Percentiles rank a stretch among this genome's conserved stretches.
Conservation (phyloP, 2,113 vertebrate species). For the Microcebus jonahi region DNA sequence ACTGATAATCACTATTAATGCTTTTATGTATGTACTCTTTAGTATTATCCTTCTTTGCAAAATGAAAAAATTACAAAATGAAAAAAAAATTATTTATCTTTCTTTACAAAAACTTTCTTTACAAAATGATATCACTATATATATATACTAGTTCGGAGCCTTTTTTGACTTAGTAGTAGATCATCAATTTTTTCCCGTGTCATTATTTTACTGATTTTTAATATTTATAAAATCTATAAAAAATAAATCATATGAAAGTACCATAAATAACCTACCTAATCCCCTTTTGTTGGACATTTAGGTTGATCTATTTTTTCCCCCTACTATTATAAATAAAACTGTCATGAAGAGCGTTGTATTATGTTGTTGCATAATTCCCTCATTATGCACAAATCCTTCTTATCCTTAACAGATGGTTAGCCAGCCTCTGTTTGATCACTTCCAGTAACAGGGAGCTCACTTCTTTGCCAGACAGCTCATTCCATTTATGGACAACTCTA, state of each 20-base stretch:
- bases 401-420: conserved; percentile 78
- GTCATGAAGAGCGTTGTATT: conserved; percentile 65
- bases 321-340: conserved; percentile 76
- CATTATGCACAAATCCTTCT: conserved; percentile 74
- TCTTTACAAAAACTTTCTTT: not conserved
- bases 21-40: not conserved
- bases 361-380: conserved; percentile 74
- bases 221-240: conserved; percentile 33
- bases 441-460: conserved; percentile 82
- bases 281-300: conserved; percentile 66
- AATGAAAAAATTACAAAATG: not conserved
- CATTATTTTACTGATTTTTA: conserved; percentile 32
- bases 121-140: not conserved
- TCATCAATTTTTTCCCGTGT: not conserved
- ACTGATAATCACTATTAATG: not conserved
- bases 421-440: conserved; percentile 82
- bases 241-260: not conserved
- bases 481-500: conserved; percentile 83
- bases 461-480: conserved; percentile 81
- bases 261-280: conserved; percentile 48
- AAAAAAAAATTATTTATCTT: not conserved
- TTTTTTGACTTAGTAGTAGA: not conserved
- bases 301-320: conserved; percentile 67
- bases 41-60: not conserved
- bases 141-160: not conserved